Evolutionary conservation across 1,140 invertebrate species (phyloP).

Genomic region (Trachymyrmex cornetzi): DNA sequence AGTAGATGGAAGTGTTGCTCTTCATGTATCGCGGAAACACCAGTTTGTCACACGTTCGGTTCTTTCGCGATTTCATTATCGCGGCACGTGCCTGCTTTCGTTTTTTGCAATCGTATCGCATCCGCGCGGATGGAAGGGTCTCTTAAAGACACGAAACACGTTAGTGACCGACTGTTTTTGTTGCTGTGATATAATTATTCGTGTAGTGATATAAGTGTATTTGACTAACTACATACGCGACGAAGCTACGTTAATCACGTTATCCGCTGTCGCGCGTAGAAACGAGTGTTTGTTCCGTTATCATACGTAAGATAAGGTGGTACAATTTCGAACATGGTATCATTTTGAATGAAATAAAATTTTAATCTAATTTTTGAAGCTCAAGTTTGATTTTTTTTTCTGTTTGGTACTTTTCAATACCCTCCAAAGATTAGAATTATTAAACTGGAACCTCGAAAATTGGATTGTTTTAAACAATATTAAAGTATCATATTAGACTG

Average conservation of each 20-base stretch:
- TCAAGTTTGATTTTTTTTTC: no score
- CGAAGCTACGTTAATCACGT: background rate
- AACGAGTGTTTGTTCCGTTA: conserved; percentile 16
- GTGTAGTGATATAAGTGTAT: conserved; percentile 65
- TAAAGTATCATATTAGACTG: no score
- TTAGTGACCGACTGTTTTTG: conserved; percentile 76
- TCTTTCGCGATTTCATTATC: conserved; percentile 2
- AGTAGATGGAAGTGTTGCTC: conserved; percentile 35
- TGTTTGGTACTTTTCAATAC: no score
- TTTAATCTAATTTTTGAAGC: no score
- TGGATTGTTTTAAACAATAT: no score
- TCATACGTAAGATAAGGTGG: no score
- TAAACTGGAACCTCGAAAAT: no score
- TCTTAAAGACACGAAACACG: conserved; percentile 49
- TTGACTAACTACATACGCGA: conserved; percentile 34
- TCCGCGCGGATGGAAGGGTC: conserved; percentile 17
- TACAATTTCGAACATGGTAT: no score
- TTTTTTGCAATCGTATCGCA: conserved; percentile 29
- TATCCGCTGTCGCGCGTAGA: conserved; percentile 12
- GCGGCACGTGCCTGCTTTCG: conserved; percentile 19
- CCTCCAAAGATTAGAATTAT: no score
- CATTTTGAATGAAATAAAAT: no score
- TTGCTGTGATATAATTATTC: conserved; percentile 75
- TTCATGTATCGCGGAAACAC: conserved; percentile 16
- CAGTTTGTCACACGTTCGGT: conserved; percentile 41